These are phyloP conservation scores for Smittia aterrima DNA, from an alignment of 2,888 invertebrate species.

Conservation along the genomic window DNA sequence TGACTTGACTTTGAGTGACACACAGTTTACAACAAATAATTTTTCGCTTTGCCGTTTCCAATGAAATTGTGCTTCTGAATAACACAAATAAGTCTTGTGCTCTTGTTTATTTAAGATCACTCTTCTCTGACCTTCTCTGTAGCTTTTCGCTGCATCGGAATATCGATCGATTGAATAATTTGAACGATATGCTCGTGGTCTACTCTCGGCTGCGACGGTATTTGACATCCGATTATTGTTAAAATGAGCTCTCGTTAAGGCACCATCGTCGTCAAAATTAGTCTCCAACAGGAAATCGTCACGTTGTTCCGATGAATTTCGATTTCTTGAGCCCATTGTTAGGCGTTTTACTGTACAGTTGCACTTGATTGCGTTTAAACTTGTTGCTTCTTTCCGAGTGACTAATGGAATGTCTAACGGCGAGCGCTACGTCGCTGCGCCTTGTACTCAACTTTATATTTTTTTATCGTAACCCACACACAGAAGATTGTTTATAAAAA, in stretches of 20 bases:
- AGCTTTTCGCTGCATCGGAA: constrained; percentile 47
- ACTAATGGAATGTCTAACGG: constrained; percentile 20
- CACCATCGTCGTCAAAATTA: constrained; percentile 54
- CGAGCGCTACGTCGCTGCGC: not conserved
- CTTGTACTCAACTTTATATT: not conserved
- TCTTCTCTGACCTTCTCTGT: constrained; percentile 24
- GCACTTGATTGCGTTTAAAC: not conserved
- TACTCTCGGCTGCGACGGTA: constrained; percentile 43
- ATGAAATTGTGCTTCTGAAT: not conserved
- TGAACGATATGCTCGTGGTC: constrained; percentile 48
- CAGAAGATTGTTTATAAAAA: not conserved
- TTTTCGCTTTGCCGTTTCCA: not conserved
- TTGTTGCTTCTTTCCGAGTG: constrained; percentile 11
- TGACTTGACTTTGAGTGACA: constrained; percentile 11
- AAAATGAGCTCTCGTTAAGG: constrained; percentile 52
- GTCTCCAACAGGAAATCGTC: constrained; percentile 55
- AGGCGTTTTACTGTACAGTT: not conserved
- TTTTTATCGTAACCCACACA: not conserved
- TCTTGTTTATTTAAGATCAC: not conserved
- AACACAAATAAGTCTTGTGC: not conserved
- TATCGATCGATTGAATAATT: constrained; percentile 53
- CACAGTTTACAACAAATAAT: not conserved
- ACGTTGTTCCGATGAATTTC: constrained; percentile 48
- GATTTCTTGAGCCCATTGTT: constrained; percentile 40
- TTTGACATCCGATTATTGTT: constrained; percentile 47